Percentiles rank a stretch among this genome's conserved stretches.
Evolutionary conservation across 1,140 invertebrate genomes (phyloP).

Genomic region (Coenobita brevimanus): DNA sequence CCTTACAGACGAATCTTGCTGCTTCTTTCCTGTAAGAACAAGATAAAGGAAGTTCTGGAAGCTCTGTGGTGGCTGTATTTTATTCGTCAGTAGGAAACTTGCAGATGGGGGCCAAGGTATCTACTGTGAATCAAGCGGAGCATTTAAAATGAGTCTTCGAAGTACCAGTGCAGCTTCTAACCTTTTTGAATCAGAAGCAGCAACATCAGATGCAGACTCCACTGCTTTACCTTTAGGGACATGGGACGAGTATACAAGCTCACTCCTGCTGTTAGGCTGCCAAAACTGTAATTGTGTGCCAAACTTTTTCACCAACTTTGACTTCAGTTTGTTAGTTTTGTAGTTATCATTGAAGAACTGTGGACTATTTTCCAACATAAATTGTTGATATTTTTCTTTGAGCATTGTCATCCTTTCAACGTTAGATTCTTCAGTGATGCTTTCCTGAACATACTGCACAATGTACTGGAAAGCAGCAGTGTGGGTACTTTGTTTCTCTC

Average conservation of each 20-base stretch:
- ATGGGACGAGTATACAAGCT: neutral
- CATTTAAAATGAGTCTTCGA: neutral
- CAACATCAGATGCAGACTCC: conserved; percentile 6
- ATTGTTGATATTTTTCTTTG: conserved; percentile 33
- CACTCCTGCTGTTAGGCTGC: conserved; percentile 18
- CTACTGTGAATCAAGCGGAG: neutral
- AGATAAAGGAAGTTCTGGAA: neutral
- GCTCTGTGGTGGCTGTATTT: neutral
- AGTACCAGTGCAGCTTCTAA: neutral
- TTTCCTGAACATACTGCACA: neutral
- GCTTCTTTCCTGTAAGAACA: conserved; percentile 1
- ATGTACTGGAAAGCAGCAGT: neutral
- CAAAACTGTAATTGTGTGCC: conserved; percentile 11
- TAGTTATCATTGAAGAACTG: neutral
- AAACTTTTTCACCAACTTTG: conserved; percentile 10
- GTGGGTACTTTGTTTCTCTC: neutral
- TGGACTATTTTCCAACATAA: conserved; percentile 22
- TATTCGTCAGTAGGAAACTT: neutral
- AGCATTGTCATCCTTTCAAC: conserved; percentile 22
- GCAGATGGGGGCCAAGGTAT: conserved; percentile 5
- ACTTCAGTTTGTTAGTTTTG: conserved; percentile 18
- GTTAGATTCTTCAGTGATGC: conserved; percentile 21
- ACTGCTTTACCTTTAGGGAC: neutral
- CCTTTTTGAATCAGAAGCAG: neutral
- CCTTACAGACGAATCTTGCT: neutral